Evolutionary conservation across 2,888 invertebrate genomes (phyloP).

Genomic region (Zaprionus bogoriensis): DNA sequence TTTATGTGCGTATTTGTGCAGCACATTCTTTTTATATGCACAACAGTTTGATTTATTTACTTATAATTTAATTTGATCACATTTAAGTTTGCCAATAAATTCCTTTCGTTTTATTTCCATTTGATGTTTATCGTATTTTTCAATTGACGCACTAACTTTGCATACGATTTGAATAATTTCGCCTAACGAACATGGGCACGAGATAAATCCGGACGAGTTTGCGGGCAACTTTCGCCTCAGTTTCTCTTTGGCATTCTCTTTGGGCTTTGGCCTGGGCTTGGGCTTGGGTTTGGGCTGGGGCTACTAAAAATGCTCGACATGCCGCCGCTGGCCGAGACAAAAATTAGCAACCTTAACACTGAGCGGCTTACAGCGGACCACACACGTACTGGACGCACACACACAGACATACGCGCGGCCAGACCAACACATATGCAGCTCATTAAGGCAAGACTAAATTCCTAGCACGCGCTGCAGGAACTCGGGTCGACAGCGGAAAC

Average conservation of each 20-base stretch:
- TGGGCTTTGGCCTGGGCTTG: constrained; percentile 20
- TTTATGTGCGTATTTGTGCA: neutral
- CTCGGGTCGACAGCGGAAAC: constrained; percentile 45
- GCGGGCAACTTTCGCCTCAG: constrained; percentile 49
- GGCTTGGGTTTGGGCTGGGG: constrained; percentile 38
- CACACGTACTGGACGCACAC: constrained; percentile 46
- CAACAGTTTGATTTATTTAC: constrained; percentile 15
- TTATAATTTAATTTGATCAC: constrained; percentile 14
- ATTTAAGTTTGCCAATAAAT: constrained; percentile 24
- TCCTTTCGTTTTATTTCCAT: constrained; percentile 3
- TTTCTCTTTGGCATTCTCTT: constrained; percentile 24
- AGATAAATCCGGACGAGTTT: neutral
- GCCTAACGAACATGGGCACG: constrained; percentile 17
- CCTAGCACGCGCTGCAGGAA: constrained; percentile 65
- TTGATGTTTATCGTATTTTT: constrained; percentile 23
- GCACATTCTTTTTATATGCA: neutral
- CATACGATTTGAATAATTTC: constrained; percentile 43
- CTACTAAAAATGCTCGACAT: constrained; percentile 68
- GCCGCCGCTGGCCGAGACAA: constrained; percentile 68
- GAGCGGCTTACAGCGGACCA: constrained; percentile 50
- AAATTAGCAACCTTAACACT: constrained; percentile 73
- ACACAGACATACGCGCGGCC: constrained; percentile 5
- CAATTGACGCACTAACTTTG: constrained; percentile 24
- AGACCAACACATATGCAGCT: constrained; percentile 61
- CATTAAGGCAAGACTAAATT: constrained; percentile 72